Percentiles rank a stretch among this genome's conserved stretches.
Conservation (phyloP, 2,888 invertebrate species). For the Heliconius charithonia region DNA sequence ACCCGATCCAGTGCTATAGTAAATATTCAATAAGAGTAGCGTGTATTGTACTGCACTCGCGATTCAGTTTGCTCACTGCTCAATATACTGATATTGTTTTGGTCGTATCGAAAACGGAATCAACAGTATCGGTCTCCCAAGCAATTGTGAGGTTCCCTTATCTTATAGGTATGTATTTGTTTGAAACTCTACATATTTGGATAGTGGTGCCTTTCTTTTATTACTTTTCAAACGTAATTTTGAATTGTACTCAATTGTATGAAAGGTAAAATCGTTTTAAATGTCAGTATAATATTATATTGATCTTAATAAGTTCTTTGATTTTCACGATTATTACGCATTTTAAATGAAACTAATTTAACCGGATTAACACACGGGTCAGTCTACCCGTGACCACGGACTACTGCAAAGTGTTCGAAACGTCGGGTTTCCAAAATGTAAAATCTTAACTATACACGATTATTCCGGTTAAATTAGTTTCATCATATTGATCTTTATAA, state of each 20-base stretch:
- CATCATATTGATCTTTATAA: not conserved
- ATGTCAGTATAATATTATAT: not conserved
- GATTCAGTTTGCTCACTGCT: slow-evolving; percentile 69
- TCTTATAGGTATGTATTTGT: slow-evolving; percentile 9
- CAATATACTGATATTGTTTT: slow-evolving; percentile 75
- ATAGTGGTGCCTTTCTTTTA: slow-evolving; percentile 21
- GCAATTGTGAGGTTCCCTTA: slow-evolving; percentile 36
- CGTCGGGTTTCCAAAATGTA: too few species aligned
- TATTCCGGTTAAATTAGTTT: too few species aligned
- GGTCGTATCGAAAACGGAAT: slow-evolving; percentile 64
- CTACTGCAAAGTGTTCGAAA: too few species aligned
- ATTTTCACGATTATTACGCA: too few species aligned
- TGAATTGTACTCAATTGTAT: not conserved
- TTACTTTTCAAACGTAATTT: not conserved
- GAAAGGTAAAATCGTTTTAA: not conserved
- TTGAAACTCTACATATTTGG: slow-evolving; percentile 39
- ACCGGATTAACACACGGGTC: too few species aligned
- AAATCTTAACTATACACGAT: too few species aligned
- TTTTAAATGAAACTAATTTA: too few species aligned
- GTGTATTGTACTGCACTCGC: slow-evolving; percentile 66
- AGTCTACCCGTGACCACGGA: too few species aligned
- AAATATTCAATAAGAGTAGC: slow-evolving; percentile 74
- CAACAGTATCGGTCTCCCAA: slow-evolving; percentile 45
- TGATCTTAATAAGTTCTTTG: too few species aligned
- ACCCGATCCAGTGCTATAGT: slow-evolving; percentile 55